Evolutionary conservation across 2,888 invertebrate species (phyloP).

Genomic region (Phyto melanocephala): DNA sequence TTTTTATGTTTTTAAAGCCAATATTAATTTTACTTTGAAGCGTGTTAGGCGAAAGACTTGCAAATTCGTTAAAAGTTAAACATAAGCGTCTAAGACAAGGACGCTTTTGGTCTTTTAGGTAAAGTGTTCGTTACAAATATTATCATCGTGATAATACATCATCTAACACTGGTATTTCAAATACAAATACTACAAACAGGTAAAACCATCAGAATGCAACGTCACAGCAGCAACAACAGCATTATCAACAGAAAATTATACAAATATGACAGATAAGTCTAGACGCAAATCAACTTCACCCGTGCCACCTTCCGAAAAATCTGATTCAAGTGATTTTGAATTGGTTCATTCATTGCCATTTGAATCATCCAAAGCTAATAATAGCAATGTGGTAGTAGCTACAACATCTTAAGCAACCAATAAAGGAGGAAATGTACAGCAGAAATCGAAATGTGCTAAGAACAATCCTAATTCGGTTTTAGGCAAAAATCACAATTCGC

Average conservation of each 20-base stretch:
- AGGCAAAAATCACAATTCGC: conserved; percentile 60
- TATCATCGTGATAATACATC: conserved; percentile 57
- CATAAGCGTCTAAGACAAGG: no score
- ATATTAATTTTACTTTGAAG: no score
- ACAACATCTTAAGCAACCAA: conserved; percentile 58
- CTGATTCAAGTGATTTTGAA: conserved; percentile 89
- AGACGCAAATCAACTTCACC: conserved; percentile 87
- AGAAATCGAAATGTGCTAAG: conserved; percentile 32
- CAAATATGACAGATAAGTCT: conserved; percentile 69
- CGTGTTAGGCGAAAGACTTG: no score
- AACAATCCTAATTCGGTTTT: conserved; percentile 68
- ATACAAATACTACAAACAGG: conserved; percentile 42
- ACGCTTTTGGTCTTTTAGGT: no score
- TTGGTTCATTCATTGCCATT: conserved; percentile 91
- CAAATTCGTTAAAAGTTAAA: no score
- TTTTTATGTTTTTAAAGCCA: no score
- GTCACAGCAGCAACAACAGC: conserved; percentile 42
- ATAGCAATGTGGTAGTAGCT: conserved; percentile 35
- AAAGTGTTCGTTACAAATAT: conserved; percentile 64
- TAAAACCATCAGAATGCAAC: conserved; percentile 50
- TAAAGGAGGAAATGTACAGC: conserved; percentile 3
- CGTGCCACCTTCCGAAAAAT: conserved; percentile 90
- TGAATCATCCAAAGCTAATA: conserved; percentile 75
- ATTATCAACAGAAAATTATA: conserved; percentile 42
- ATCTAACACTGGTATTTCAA: conserved; percentile 47